Base-by-base conservation (phyloP, 2,888 invertebrate genomes). In the Hyles lineata region DNA sequence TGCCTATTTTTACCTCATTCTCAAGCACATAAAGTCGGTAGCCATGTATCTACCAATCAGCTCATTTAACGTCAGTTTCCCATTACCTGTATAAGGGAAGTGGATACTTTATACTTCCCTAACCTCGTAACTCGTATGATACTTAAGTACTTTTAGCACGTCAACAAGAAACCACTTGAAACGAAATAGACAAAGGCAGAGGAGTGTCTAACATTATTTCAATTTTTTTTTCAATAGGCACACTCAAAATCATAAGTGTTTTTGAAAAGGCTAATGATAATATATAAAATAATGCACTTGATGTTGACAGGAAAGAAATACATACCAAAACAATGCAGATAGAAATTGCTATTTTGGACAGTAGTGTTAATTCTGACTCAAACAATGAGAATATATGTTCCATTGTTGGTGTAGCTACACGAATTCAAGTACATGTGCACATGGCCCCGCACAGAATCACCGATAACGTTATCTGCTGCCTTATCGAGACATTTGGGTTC, bases 391-490 rank as follows among this genome's bases (percentile, higher is more conserved):
- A 25, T 60, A 60, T 11, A 29, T 32, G 61, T 61, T 43, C 43
- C 25, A 29, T 17, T 15, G 62, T 23, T 52, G 21, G 8, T 71
- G n/a, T 8, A 61, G 29, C 7, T 11, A 50, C 7, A 61, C 61
- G 60, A 69, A 70, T 32, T 32, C 43, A 73, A 73, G 60, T 59
- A 60, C 72, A 50, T 61, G 52, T 29, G 81, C 83, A 84, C 82
- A 84, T 83, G 83, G 82, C 82, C 76, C 52, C 71, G 63, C 74
- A 76, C 75, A 59, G 74, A 72, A 74, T 76, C 75, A 74, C 76
- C 74, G 86, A 88, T 87, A 87, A 79, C 81, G 77, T 78, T 85
- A 87, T 87, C 88, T 83, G 72, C 73, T 73, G 63, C 71, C 72
- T 79, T 86, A 85, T 89, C 86, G 70, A 71, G 61, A 76, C 77